These are phyloP conservation scores for Ciconia maguari DNA, from an alignment of 2,113 vertebrate genomes.

Conservation along the genomic window DNA sequence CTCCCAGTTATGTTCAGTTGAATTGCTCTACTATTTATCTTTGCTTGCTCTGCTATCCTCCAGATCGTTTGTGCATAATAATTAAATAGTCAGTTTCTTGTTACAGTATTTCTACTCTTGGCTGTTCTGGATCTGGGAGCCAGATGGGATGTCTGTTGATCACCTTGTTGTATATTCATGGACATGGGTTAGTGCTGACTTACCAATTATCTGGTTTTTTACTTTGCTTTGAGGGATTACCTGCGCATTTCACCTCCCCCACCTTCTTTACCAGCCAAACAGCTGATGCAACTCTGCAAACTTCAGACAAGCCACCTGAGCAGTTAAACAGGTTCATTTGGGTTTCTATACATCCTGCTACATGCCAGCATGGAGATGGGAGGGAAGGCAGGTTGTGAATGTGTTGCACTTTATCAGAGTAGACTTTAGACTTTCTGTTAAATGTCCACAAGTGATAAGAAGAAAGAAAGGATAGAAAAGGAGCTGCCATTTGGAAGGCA, in stretches of 20 bases:
- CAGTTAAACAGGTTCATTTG: constrained; percentile 33
- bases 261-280: background rate
- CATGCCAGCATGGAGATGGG: background rate
- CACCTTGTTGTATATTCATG: background rate
- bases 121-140: background rate
- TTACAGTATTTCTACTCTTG: background rate
- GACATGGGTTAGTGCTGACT: background rate
- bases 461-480: background rate
- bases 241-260: background rate
- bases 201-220: background rate
- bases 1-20: background rate
- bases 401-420: background rate
- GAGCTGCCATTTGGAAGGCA: background rate
- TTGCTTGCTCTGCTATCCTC: background rate
- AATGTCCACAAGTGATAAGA: background rate
- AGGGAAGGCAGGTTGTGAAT: background rate
- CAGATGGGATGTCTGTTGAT: background rate
- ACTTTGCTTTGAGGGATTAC: background rate
- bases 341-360: background rate
- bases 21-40: background rate
- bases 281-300: constrained; percentile 1
- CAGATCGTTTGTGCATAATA: background rate
- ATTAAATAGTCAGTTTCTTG: background rate
- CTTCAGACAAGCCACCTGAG: background rate
- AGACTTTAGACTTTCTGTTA: constrained; percentile 52